Evolutionary conservation across 2,113 vertebrate genomes (phyloP).

Genomic region (Ptychochromis oligacanthus): DNA sequence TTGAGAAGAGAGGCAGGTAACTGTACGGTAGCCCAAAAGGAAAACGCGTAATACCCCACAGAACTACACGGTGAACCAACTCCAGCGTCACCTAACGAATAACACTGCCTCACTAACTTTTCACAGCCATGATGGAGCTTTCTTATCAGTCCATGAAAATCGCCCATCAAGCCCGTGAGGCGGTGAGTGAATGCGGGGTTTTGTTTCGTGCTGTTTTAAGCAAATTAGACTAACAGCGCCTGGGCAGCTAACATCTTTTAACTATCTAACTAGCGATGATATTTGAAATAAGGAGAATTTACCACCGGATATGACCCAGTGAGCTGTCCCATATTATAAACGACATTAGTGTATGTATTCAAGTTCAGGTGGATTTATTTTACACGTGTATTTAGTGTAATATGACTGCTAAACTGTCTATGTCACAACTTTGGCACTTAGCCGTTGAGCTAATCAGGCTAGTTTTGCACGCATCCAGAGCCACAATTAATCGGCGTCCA

Average conservation of each 20-base stretch:
- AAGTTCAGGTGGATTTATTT: neutral
- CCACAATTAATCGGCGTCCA: constrained; percentile 19
- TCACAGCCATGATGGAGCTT: constrained; percentile 77
- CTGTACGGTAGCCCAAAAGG: constrained; percentile 15
- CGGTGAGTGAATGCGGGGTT: constrained; percentile 74
- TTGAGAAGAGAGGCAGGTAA: neutral
- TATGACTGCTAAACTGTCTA: neutral
- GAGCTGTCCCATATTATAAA: neutral
- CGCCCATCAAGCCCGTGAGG: constrained; percentile 81
- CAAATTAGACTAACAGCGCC: neutral
- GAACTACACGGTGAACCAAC: neutral
- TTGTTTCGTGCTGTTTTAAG: neutral
- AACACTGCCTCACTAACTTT: neutral
- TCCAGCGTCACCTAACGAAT: neutral
- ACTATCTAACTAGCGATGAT: neutral
- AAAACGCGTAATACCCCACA: neutral
- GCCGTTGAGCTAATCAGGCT: neutral
- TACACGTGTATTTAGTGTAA: too few species aligned
- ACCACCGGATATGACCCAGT: too few species aligned
- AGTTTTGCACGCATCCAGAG: neutral
- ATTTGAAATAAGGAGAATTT: neutral
- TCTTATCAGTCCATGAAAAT: constrained; percentile 82
- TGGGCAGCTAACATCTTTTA: neutral
- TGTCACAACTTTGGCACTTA: neutral
- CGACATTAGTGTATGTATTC: neutral